Conservation (phyloP, 2,888 invertebrate genomes). For the Cistogaster globosa region DNA sequence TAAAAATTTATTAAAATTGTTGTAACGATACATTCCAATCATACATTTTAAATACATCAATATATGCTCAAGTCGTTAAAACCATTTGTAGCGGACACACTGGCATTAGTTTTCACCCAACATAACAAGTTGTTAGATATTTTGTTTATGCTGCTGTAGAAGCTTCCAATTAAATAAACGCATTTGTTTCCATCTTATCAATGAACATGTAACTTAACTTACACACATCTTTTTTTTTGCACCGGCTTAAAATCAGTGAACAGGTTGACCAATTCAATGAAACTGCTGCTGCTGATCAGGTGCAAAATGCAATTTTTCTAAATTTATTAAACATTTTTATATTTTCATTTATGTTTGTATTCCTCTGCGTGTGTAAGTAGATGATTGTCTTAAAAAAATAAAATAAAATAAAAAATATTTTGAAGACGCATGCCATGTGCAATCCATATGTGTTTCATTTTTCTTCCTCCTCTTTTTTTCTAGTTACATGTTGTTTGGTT, state of each 20-base stretch:
- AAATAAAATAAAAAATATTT: background rate
- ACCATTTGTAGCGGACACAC: constrained; percentile 8
- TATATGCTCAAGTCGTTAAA: background rate
- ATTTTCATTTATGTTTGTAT: constrained; percentile 29
- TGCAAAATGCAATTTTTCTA: constrained; percentile 49
- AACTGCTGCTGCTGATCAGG: constrained; percentile 51
- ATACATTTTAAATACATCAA: background rate
- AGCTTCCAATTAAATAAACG: constrained; percentile 67
- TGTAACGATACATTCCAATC: too few relatives aligned
- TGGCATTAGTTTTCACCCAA: background rate
- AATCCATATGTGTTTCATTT: background rate
- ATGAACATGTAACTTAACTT: constrained; percentile 13
- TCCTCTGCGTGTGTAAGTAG: background rate
- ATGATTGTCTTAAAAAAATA: constrained; percentile 1
- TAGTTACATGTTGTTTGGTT: constrained; percentile 36
- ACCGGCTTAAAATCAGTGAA: constrained; percentile 41
- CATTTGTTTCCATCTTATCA: constrained; percentile 63
- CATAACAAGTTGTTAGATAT: constrained; percentile 16
- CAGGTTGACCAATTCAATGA: constrained; percentile 59
- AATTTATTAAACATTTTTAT: constrained; percentile 53
- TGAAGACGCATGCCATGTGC: constrained; percentile 42
- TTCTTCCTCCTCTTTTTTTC: background rate
- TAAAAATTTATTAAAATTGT: too few relatives aligned
- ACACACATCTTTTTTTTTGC: background rate
- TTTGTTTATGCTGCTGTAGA: constrained; percentile 31